Evolutionary conservation across 2,113 vertebrate species (phyloP).

Genomic region (Cyprinodon variegatus): DNA sequence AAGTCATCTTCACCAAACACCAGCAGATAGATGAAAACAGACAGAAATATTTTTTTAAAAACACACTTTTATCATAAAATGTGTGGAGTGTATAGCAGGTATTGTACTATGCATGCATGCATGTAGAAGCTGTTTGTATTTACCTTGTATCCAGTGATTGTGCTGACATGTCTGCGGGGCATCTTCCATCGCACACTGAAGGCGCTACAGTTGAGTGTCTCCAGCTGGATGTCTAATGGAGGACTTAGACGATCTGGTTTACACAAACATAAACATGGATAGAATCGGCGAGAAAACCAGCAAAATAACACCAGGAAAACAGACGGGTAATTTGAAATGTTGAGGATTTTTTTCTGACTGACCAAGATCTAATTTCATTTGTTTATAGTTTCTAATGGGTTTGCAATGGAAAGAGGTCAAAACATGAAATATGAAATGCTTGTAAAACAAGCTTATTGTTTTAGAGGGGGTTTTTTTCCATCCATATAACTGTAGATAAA

Average conservation of each 20-base stretch:
- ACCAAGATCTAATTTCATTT: neutral
- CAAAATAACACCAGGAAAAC: neutral
- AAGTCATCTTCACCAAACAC: neutral
- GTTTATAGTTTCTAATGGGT: neutral
- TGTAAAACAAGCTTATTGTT: neutral
- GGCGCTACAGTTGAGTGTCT: constrained; percentile 90
- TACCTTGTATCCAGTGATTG: constrained; percentile 89
- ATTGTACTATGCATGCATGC: neutral
- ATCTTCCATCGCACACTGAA: constrained; percentile 90
- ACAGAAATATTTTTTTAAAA: neutral
- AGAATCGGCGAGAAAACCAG: neutral
- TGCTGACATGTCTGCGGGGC: constrained; percentile 83
- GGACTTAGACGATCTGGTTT: constrained; percentile 87
- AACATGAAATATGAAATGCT: neutral
- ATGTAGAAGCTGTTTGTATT: neutral
- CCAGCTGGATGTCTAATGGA: constrained; percentile 86
- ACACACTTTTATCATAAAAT: neutral
- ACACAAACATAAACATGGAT: constrained; percentile 42
- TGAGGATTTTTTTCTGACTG: neutral
- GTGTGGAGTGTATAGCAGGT: neutral
- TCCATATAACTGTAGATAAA: neutral
- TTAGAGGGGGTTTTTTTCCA: neutral
- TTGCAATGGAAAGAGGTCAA: neutral
- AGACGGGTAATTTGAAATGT: neutral
- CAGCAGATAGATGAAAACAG: neutral